Base-by-base conservation (phyloP, 2,888 invertebrate species). In the Drosophila parthenogenetica region DNA sequence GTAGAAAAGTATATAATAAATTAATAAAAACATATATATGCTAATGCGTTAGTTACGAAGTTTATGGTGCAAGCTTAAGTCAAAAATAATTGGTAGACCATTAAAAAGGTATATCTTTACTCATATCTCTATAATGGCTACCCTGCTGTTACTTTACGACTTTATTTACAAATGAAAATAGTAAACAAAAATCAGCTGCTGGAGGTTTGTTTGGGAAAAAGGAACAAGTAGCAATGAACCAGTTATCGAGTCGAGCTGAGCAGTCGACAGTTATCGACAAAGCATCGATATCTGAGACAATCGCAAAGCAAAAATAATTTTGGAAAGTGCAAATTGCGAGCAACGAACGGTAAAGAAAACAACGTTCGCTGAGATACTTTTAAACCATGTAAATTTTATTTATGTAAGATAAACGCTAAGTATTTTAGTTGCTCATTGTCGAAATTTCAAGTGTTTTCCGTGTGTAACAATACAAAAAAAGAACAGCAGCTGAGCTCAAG, bases 251-350 rank as follows among this genome's bases (percentile, higher is more conserved):
- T 48, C 8, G 4, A 13, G 35, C 35, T 35, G 35, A 4, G 35
- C 29, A 8, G 35, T 35, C 35, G 3, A 35, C 0, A 19, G 14
- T 11, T 29, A 73, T 43, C 54, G 43, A 16, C 43, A 10, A 19
- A 19, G 19, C n/a, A 55, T 73, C 72, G 72, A 73, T 73, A 58
- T 3, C 17, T 7, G 17, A 4, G n/a, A 25, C 17, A 73, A 62
- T 73, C 67, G 73, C 75, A 53, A 5, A 42, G 63, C 60, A 57
- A 60, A 69, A 58, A 64, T 54, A 43, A 61, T 58, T 73, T 73
- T 69, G 71, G 77, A 75, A 75, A 75, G 77, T 76, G 74, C 67
- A 50, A 77, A 77, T 58, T 72, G 67, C 60, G 65, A 77, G 39
- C 76, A 75, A 70, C 75, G 54, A 42, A 54, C 42, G 77, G 72